Evolutionary conservation across 2,888 invertebrate genomes (phyloP), one percentile per base, ranked within the genome.

Genomic region (Apamea crenata): DNA sequence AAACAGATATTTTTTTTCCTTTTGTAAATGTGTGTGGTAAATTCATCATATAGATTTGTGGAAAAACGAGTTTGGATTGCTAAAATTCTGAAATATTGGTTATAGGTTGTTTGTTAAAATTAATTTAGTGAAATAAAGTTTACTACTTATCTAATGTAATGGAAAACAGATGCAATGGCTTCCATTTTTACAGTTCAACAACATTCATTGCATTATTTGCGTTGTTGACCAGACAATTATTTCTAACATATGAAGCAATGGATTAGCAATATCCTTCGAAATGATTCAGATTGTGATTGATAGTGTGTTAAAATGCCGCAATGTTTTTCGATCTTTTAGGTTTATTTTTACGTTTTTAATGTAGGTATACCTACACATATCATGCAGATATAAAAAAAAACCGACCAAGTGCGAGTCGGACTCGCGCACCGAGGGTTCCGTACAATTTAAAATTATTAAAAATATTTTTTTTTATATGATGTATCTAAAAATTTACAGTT

Each of bases 41-140:
- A 71, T 79, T 75, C 21, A 77, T 72, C 25, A 21, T 65, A 32
- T 56, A 63, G 71, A 61, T 74, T 74, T 69, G 36, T 56, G 6
- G 61, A 10, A 74, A 78, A 68, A 67, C 36, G n/a, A 78, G 50
- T 84, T 75, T 29, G 16, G 59, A 65, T 66, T 74, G 18, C 47
- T 36, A 36, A 59, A 59, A 69, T 18, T n/a, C 40, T 81, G 25
- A 77, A 76, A 76, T 56, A 44, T 3, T 10, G 44, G 21, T 44
- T 44, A 5, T 40, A 16, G 25, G 5, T 68, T 3, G 3, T 56
- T 70, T 32, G 1, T 14, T 14, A 1, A 69, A 47, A 47, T 29
- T 1, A 21, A n/a, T 70, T 70, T 10, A 32, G 12, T 16, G 3
- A 59, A 53, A 21, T 29, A 12, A n/a, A 68, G 18, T 67, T 40